Evolutionary conservation across 2,888 invertebrate species (phyloP).

Genomic region (Caenorhabditis doughertyi): DNA sequence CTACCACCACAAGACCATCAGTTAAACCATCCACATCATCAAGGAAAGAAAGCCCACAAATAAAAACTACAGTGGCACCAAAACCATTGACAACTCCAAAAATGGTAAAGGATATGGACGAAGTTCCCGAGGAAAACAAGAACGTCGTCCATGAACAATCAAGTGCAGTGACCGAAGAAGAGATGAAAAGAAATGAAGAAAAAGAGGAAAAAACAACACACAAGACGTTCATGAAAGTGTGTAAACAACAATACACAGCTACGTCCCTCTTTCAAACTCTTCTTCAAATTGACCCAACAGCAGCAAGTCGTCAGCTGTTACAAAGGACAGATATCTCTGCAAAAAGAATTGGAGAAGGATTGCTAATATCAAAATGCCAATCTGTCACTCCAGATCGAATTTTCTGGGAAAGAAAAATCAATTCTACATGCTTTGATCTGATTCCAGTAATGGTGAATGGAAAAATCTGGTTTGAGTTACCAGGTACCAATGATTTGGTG

Average conservation of each 20-base stretch:
- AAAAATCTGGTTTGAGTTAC: slow-evolving; percentile 10
- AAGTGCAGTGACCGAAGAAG: no score
- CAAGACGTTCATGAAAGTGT: no score
- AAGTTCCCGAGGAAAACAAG: neutral
- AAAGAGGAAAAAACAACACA: no score
- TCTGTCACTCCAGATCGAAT: neutral
- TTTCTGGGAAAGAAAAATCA: neutral
- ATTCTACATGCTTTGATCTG: neutral
- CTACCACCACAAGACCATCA: neutral
- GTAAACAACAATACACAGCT: neutral
- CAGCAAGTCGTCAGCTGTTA: neutral
- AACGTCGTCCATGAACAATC: neutral
- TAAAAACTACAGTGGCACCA: no score
- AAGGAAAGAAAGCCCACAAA: neutral
- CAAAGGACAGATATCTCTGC: neutral
- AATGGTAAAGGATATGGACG: neutral
- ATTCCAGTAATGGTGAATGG: neutral
- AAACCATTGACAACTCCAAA: no score
- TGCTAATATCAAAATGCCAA: neutral
- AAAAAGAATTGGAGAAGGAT: neutral
- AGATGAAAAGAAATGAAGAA: no score
- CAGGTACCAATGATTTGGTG: neutral
- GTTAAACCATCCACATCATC: neutral
- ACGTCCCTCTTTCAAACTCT: neutral
- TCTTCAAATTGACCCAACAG: slow-evolving; percentile 5